These are phyloP conservation scores for Zaprionus davidi DNA, from an alignment of 1,140 invertebrate genomes.

Conservation along the genomic window DNA sequence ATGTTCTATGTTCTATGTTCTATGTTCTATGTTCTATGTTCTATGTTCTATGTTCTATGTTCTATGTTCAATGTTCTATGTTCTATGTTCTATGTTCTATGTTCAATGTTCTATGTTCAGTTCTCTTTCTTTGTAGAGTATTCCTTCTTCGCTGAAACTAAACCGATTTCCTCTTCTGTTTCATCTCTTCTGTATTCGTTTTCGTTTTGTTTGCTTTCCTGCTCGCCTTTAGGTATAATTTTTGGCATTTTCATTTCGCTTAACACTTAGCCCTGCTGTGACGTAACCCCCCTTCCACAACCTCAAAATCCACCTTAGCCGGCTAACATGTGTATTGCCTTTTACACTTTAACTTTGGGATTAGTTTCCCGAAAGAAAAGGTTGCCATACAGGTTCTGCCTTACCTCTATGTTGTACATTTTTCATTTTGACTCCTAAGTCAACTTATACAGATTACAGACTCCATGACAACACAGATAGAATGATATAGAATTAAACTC, in stretches of 20 bases:
- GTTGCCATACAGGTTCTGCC: neutral
- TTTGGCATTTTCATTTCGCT: constrained; percentile 66
- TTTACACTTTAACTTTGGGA: constrained; percentile 23
- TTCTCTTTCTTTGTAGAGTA: neutral
- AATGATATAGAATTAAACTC: too few relatives aligned
- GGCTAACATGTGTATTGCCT: constrained; percentile 46
- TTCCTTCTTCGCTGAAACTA: neutral
- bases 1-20: constrained; percentile 2
- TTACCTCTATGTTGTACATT: constrained; percentile 5
- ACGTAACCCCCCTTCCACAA: neutral
- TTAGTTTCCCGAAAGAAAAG: constrained; percentile 8
- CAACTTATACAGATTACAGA: too few relatives aligned
- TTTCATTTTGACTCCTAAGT: neutral
- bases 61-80: neutral
- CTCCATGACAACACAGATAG: too few relatives aligned
- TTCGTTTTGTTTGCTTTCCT: constrained; percentile 7
- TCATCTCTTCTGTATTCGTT: neutral
- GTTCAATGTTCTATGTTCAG: neutral
- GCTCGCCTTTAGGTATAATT: constrained; percentile 56
- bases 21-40: neutral
- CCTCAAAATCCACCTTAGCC: neutral
- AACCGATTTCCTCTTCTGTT: neutral
- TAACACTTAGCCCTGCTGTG: constrained; percentile 12
- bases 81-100: neutral
- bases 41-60: neutral